Evolutionary conservation across 2,113 vertebrate genomes (phyloP).

Genomic region (Myxocyprinus asiaticus): DNA sequence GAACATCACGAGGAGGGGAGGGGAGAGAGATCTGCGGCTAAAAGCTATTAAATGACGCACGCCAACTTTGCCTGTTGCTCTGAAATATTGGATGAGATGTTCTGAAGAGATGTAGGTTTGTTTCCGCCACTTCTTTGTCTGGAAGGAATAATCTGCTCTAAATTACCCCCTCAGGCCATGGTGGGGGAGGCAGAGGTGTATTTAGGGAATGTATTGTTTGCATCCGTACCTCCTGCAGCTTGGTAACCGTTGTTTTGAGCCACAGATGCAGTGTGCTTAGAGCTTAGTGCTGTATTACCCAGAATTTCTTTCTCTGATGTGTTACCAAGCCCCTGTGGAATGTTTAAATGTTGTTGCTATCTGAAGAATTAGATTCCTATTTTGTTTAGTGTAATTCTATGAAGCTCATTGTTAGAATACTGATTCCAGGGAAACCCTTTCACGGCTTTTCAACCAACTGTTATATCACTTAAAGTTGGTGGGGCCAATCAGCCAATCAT

Average conservation of each 20-base stretch:
- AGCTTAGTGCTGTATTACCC: constrained; percentile 34
- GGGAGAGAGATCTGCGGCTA: constrained; percentile 7
- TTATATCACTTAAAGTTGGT: not conserved
- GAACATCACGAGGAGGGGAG: constrained; percentile 29
- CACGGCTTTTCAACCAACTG: not conserved
- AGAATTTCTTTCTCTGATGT: constrained; percentile 36
- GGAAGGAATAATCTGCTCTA: constrained; percentile 42
- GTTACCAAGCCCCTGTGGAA: constrained; percentile 5
- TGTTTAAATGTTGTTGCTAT: constrained; percentile 4
- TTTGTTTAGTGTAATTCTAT: not conserved
- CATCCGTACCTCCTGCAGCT: constrained; percentile 7
- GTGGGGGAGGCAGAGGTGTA: not conserved
- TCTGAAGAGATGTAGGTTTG: constrained; percentile 49
- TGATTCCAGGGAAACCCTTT: constrained; percentile 31
- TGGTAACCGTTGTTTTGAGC: constrained; percentile 29
- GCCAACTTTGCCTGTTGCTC: constrained; percentile 34
- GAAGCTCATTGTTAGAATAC: not conserved
- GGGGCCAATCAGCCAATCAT: too few species aligned
- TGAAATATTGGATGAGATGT: constrained; percentile 44
- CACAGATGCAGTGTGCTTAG: constrained; percentile 31
- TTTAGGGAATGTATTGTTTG: constrained; percentile 38
- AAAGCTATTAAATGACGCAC: constrained; percentile 52
- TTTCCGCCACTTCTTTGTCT: constrained; percentile 17
- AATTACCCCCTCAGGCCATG: constrained; percentile 37
- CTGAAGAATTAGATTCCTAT: constrained; percentile 16